phyloP scores from a whole-genome alignment of 2,888 invertebrate species.

The Tanaodytes sp. region DNA sequence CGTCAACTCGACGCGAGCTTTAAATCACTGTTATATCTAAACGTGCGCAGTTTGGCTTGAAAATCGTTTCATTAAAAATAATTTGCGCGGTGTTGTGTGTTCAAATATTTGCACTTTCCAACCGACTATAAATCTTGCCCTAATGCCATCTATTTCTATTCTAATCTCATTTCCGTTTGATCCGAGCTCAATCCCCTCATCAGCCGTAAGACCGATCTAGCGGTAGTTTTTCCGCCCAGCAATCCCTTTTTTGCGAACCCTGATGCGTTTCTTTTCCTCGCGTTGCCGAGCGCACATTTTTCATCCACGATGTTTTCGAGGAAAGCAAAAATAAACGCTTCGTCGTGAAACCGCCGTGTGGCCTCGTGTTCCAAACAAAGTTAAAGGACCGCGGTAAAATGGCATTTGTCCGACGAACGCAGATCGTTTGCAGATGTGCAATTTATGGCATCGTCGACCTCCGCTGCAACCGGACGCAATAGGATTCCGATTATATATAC shows the following conservation, averaged over 20 bases:
- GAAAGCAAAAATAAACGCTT: slow-evolving; percentile 17
- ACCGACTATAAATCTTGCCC: slow-evolving; percentile 8
- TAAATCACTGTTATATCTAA: no score
- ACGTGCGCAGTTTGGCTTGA: no score
- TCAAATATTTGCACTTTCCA: no score
- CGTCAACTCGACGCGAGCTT: no score
- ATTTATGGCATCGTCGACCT: no score
- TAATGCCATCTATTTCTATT: slow-evolving; percentile 28
- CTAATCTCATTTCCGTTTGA: slow-evolving; percentile 30
- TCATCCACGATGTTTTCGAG: slow-evolving; percentile 21
- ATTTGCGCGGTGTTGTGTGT: no score
- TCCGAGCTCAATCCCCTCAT: slow-evolving; percentile 29
- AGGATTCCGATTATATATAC: no score
- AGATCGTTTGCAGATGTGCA: no score
- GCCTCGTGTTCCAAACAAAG: no score
- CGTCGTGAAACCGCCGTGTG: neutral
- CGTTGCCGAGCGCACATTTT: slow-evolving; percentile 20
- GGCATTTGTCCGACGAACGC: no score
- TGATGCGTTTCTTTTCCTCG: slow-evolving; percentile 17
- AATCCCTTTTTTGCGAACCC: slow-evolving; percentile 16
- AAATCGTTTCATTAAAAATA: no score
- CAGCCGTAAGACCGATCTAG: slow-evolving; percentile 19
- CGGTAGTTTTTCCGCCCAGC: slow-evolving; percentile 15
- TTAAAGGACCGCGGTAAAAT: neutral
- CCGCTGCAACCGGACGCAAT: no score